Base-by-base conservation (phyloP, 2,113 vertebrate genomes). In the Mystacornis crossleyi region DNA sequence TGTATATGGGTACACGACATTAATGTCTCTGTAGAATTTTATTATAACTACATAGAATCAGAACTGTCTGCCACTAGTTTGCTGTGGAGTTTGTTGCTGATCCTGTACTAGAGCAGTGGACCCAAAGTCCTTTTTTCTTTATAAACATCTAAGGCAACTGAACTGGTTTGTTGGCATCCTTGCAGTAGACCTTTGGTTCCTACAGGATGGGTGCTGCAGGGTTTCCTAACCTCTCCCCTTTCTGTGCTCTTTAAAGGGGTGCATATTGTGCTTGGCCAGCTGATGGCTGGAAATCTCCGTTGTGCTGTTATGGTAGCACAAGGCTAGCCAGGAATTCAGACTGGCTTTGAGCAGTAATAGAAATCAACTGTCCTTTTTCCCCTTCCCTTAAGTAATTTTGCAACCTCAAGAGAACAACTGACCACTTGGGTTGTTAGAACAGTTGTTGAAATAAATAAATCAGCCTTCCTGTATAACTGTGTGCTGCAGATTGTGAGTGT, bases 241-340 rank as follows among this genome's bases (percentile, higher is more conserved):
- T 8, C 18, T 18, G 0, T 38, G 57, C 50, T 38, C 47, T 87
- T 74, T 40, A 36, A 57, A 78, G 62, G 0, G 1, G 6, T 40
- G 38, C 7, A 5, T 24, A 1, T 24, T 50, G 65, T 79, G 29
- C 71, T 69, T 40, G 80, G 26, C 53, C 40, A 40, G 18, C 53
- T 60, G 53, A 17, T 60, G 34, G 12, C 34, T 81, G 8, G 17
- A 67, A n/a, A 4, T 45, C 38, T 79, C 34, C 3, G 2, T 43
- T 1, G 1, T 73, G 50, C 40, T 86, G 3, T 15, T 45, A 5
- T 0, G 0, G 51, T 42, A 58, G 69, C 47, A 66, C 12, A 9
- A 36, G 31, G 14, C 54, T 84, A 66, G 33, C 18, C 64, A 38
- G 73, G 77, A 89, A 54, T 71, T 84, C 2, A 5, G 40, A 16